A percentile compares a stretch with the other conserved stretches of the same genome.
These are phyloP conservation scores for Laupala kohalensis DNA, from an alignment of 1,140 invertebrate genomes.

Conservation along the genomic window DNA sequence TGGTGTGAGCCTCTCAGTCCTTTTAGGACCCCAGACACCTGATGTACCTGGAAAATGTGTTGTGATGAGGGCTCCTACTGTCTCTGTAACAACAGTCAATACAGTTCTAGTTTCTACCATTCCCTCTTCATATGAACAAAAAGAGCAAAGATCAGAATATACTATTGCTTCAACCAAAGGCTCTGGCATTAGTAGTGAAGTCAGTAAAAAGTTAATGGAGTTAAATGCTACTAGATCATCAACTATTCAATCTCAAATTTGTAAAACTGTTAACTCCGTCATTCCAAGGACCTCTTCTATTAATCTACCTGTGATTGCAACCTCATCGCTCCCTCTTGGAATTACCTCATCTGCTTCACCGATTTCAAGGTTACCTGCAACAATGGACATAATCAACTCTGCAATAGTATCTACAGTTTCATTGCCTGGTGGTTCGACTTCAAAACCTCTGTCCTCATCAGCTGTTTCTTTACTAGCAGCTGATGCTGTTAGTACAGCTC, in stretches of 20 bases:
- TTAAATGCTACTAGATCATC: background rate
- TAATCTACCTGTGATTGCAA: background rate
- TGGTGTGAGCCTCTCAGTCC: background rate
- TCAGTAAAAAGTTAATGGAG: background rate
- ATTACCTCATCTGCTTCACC: background rate
- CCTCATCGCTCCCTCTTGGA: background rate
- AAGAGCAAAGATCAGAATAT: background rate
- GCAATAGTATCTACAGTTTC: slow-evolving; percentile 5
- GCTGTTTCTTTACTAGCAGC: slow-evolving; percentile 21
- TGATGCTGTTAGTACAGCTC: slow-evolving; percentile 22
- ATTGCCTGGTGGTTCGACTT: background rate
- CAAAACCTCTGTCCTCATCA: slow-evolving; percentile 7
- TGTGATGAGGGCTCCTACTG: background rate
- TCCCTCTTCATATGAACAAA: background rate
- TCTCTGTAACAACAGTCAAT: background rate
- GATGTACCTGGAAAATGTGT: background rate
- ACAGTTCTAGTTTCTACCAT: background rate
- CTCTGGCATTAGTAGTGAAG: background rate
- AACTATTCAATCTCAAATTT: background rate
- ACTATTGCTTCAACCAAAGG: background rate
- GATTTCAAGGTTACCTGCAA: background rate
- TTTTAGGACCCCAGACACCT: background rate
- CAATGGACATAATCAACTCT: slow-evolving; percentile 4
- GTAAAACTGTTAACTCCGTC: background rate
- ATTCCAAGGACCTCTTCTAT: background rate